phyloP scores from a whole-genome alignment of 2,797 vertebrate genomes.

The Eurystomus glaucurus region DNA sequence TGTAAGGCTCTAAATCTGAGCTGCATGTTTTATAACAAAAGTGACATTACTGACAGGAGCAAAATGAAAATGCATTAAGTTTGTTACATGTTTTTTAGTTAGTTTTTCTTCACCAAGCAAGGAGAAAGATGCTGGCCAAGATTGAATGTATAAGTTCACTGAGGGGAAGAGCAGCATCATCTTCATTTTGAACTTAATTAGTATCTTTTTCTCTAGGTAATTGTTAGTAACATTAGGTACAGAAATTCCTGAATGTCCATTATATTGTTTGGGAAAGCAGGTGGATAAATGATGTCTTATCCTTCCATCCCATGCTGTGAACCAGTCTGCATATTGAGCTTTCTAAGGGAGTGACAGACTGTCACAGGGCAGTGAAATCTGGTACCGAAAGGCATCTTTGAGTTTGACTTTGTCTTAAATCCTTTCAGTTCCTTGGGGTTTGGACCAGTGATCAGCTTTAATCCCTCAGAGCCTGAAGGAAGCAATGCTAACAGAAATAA shows the following conservation, averaged over 20 bases:
- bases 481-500: neutral
- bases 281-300: neutral
- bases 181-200: neutral
- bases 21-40: conserved; percentile 54
- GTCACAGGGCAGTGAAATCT: neutral
- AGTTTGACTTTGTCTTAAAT: neutral
- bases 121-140: neutral
- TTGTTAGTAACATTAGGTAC: neutral
- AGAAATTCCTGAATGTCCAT: neutral
- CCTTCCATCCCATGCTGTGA: neutral
- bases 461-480: neutral
- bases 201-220: neutral
- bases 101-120: neutral
- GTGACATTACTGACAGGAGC: conserved; percentile 65
- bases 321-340: neutral
- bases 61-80: conserved; percentile 52
- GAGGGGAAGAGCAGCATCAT: neutral
- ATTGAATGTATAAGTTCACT: neutral
- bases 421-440: neutral
- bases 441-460: neutral
- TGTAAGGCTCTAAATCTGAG: conserved; percentile 61
- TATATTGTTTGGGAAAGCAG: neutral
- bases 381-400: neutral
- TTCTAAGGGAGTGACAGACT: neutral
- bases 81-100: neutral